phyloP scores from a whole-genome alignment of 2,113 vertebrate species.

The Tauraco erythrolophus region DNA sequence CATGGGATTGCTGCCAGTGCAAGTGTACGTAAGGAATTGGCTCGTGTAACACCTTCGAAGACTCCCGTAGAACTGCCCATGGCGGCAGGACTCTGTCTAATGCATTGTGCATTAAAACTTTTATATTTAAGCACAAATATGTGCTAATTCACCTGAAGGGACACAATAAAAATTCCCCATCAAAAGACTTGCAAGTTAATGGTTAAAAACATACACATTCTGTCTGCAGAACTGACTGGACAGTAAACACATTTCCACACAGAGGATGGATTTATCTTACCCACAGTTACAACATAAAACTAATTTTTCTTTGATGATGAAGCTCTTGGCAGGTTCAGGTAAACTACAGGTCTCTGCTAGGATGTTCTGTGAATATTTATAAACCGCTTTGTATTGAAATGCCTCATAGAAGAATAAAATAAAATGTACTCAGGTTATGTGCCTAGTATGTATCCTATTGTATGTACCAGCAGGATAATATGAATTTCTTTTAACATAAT shows the following conservation, averaged over 20 bases:
- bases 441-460: not conserved
- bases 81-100: not conserved
- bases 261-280: not conserved
- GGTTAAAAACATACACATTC: not conserved
- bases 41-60: accelerated
- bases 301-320: not conserved
- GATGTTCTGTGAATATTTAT: not conserved
- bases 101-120: not conserved
- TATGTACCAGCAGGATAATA: not conserved
- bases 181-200: not conserved
- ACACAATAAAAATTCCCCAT: not conserved
- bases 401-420: not conserved
- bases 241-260: not conserved
- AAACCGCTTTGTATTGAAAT: not conserved
- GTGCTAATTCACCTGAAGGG: not conserved
- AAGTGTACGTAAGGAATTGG: accelerated
- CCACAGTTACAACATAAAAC: not conserved
- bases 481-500: slow-evolving; percentile 19
- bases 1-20: accelerated
- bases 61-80: not conserved
- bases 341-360: not conserved
- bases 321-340: not conserved
- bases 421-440: not conserved
- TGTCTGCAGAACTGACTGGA: not conserved
- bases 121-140: not conserved